phyloP scores from a whole-genome alignment of 2,888 invertebrate genomes.

The Pseudococcus viburni region DNA sequence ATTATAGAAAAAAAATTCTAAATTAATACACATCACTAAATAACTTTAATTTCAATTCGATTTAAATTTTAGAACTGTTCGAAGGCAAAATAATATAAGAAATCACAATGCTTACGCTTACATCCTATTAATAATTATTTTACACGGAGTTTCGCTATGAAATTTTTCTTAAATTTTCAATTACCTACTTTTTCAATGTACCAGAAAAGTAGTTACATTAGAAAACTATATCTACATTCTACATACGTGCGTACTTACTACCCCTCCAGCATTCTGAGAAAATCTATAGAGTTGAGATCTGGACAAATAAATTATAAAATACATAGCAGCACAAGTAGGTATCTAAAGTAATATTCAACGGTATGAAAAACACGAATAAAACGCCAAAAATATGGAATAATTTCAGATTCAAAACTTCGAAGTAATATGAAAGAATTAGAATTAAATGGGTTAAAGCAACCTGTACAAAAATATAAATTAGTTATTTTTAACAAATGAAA shows the following conservation, averaged over 20 bases:
- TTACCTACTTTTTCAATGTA: too few species aligned
- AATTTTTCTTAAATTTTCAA: too few species aligned
- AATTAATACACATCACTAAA: too few species aligned
- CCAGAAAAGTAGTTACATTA: too few species aligned
- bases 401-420: neutral
- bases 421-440: conserved; percentile 17
- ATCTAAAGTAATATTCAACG: neutral
- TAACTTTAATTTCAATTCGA: too few species aligned
- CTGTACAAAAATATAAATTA: conserved; percentile 25
- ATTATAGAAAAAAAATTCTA: too few species aligned
- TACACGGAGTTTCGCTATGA: too few species aligned
- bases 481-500: conserved; percentile 11
- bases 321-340: neutral
- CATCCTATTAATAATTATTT: too few species aligned
- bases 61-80: too few species aligned
- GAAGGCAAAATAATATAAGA: too few species aligned
- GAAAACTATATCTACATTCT: neutral
- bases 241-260: neutral
- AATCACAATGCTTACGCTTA: too few species aligned
- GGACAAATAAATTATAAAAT: neutral
- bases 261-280: neutral
- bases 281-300: neutral
- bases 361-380: neutral
- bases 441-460: neutral
- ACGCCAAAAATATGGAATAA: neutral